Evolutionary conservation across 2,113 vertebrate species (phyloP).

Genomic region (Cyprinodon variegatus): DNA sequence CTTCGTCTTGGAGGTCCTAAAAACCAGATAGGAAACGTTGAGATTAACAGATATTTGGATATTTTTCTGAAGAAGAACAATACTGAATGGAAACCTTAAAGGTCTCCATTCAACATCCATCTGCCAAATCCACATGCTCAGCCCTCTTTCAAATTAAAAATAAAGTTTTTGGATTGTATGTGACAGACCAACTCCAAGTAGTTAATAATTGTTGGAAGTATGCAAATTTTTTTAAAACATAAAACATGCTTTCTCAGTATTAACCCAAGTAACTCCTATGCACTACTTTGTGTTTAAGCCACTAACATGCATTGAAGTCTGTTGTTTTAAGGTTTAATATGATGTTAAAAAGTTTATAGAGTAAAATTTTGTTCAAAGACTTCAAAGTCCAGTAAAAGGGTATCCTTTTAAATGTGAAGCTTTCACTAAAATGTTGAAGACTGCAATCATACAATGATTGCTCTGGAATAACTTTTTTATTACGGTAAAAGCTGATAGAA

Average conservation of each 20-base stretch:
- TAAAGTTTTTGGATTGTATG: too few species aligned
- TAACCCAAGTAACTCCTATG: too few species aligned
- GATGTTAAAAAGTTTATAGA: neutral
- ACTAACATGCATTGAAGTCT: neutral
- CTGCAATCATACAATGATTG: constrained; percentile 1
- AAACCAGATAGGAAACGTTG: constrained; percentile 4
- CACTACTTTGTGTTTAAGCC: too few species aligned
- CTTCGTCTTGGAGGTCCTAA: constrained; percentile 95
- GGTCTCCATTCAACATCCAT: too few species aligned
- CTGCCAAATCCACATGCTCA: too few species aligned
- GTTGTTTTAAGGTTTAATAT: neutral
- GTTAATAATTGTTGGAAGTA: too few species aligned
- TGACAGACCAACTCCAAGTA: too few species aligned
- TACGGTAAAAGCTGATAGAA: constrained; percentile 8
- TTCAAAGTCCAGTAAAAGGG: too few species aligned
- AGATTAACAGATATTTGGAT: neutral
- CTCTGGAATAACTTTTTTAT: too few species aligned
- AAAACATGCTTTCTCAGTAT: too few species aligned
- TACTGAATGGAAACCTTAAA: neutral
- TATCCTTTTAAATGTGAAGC: neutral
- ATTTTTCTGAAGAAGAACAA: neutral
- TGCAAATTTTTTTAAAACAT: too few species aligned
- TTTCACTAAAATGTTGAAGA: neutral
- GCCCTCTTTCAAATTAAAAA: too few species aligned
- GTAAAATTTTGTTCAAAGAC: neutral